Evolutionary conservation across 2,888 invertebrate species (phyloP).

Genomic region (Nectonema munidae): DNA sequence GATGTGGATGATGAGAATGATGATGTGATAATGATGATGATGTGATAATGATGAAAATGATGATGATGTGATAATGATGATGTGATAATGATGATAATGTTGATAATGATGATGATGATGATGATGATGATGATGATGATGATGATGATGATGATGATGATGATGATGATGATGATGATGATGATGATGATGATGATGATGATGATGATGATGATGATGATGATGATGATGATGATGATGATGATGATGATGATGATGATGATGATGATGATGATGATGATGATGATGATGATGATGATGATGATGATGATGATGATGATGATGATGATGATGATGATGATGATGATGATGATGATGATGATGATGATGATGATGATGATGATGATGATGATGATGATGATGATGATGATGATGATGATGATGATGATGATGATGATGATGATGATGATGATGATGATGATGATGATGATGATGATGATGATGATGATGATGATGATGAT

Average conservation of each 20-base stretch:
- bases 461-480: constrained; percentile 1
- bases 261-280: not conserved
- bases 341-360: constrained; percentile 1
- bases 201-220: constrained; percentile 5
- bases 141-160: constrained; percentile 5
- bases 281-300: not conserved
- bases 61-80: constrained; percentile 5
- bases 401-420: constrained; percentile 1
- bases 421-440: constrained; percentile 5
- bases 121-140: constrained; percentile 5
- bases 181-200: constrained; percentile 5
- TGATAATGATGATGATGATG: too few species aligned
- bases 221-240: constrained; percentile 5
- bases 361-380: constrained; percentile 1
- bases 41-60: too few species aligned
- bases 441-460: constrained; percentile 1
- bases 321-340: not conserved
- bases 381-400: constrained; percentile 5
- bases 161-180: constrained; percentile 5
- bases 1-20: too few species aligned
- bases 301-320: not conserved
- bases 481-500: constrained; percentile 1
- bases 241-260: constrained; percentile 1
- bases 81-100: too few species aligned
- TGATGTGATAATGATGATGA: too few species aligned